Conservation (phyloP, 2,113 vertebrate species). For the Neoarius graeffei region DNA sequence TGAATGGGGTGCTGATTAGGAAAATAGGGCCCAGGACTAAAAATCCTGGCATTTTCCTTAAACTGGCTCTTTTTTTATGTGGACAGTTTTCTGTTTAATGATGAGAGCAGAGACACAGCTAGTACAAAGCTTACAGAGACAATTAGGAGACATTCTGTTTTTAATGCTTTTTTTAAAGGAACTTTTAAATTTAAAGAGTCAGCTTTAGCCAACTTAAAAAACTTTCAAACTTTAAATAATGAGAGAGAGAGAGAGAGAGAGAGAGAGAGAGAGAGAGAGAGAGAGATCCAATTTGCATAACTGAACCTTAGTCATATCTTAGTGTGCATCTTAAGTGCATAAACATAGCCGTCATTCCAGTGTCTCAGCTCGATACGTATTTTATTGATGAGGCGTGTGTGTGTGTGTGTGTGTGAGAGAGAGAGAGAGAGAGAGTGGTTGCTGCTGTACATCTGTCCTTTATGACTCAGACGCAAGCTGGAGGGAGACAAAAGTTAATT, state of each 20-base stretch:
- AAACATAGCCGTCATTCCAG: slow-evolving; percentile 31
- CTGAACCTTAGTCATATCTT: neutral
- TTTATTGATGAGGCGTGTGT: neutral
- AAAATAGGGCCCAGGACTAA: too few relatives aligned
- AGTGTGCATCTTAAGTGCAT: neutral
- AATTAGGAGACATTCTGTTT: neutral
- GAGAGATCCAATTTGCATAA: neutral
- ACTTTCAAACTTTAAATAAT: neutral
- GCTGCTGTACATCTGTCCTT: slow-evolving; percentile 22
- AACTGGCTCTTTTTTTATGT: neutral
- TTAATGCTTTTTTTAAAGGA: neutral
- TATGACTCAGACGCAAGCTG: slow-evolving; percentile 1
- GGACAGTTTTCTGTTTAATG: neutral
- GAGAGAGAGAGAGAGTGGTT: neutral
- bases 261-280: neutral
- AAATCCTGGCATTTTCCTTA: too few relatives aligned
- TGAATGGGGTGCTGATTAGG: too few relatives aligned
- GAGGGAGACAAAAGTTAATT: slow-evolving; percentile 6
- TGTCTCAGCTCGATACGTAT: slow-evolving; percentile 14
- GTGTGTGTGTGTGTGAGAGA: slow-evolving; percentile 10
- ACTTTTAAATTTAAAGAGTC: neutral
- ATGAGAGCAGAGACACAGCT: neutral
- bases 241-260: too few relatives aligned
- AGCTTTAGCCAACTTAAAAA: neutral
- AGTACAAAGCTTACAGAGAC: neutral